phyloP scores from a whole-genome alignment of 2,797 vertebrate genomes.

The Falco biarmicus region DNA sequence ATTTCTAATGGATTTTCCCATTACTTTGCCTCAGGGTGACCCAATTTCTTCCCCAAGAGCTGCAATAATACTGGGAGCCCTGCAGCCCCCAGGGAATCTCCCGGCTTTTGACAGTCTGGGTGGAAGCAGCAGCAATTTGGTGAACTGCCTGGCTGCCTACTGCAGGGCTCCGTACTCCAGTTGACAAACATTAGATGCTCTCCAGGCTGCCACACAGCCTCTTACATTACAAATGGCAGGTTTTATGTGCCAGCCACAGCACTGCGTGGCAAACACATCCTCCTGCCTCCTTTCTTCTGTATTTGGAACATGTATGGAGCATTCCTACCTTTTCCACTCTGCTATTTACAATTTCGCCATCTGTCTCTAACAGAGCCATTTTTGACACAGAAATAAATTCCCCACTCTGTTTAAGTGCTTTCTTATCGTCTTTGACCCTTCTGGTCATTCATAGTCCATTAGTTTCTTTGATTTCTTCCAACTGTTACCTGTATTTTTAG shows the following conservation, averaged over 20 bases:
- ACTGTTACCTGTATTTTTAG: neutral
- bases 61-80: neutral
- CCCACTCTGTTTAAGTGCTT: conserved; percentile 24
- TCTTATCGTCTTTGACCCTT: conserved; percentile 12
- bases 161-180: neutral
- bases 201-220: neutral
- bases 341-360: neutral
- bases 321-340: neutral
- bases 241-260: neutral
- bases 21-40: neutral
- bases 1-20: neutral
- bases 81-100: neutral
- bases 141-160: neutral
- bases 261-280: neutral
- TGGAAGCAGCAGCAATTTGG: neutral
- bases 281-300: neutral
- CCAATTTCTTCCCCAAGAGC: neutral
- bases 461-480: neutral
- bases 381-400: conserved; percentile 15
- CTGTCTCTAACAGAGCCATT: neutral
- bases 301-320: neutral
- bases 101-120: neutral
- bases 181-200: neutral
- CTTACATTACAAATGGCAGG: fast-evolving
- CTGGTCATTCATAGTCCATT: conserved; percentile 17